These are phyloP conservation scores for Actinostola sp. DNA, from an alignment of 92 coral and sea anemone species.

Conservation along the genomic window DNA sequence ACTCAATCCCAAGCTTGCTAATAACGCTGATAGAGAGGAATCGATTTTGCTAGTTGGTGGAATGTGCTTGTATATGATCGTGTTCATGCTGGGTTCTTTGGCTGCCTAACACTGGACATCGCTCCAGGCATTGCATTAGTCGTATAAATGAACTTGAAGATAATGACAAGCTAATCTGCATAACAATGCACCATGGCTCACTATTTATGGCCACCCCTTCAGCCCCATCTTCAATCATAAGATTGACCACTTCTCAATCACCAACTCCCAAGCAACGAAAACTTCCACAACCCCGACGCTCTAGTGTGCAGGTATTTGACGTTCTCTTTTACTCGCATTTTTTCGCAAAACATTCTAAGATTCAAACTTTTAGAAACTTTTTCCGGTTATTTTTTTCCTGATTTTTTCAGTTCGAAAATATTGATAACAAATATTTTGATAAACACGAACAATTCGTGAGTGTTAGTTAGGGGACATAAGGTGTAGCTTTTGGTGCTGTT, in stretches of 20 bases:
- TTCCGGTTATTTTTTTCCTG: not conserved
- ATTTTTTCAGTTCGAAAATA: not conserved
- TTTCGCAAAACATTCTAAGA: too few species aligned
- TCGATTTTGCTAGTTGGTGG: conserved; percentile 1
- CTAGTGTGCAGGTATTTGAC: conserved; percentile 9
- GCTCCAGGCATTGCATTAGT: conserved; percentile 90
- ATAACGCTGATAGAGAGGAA: not conserved
- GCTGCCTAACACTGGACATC: conserved; percentile 37
- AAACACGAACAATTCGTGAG: too few species aligned
- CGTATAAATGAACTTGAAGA: conserved; percentile 56
- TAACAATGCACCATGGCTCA: conserved; percentile 69
- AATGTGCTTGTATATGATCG: conserved; percentile 12
- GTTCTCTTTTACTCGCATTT: too few species aligned
- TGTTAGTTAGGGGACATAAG: too few species aligned
- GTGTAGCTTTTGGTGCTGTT: not conserved
- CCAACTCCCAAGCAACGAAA: conserved; percentile 2
- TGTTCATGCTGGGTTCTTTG: conserved; percentile 27
- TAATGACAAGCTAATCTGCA: conserved; percentile 79
- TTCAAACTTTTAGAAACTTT: too few species aligned
- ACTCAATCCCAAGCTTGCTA: not conserved
- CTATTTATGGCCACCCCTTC: conserved; percentile 81
- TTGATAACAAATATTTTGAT: too few species aligned
- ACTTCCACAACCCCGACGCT: not conserved
- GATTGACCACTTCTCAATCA: conserved; percentile 12
- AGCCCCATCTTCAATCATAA: conserved; percentile 22